Conservation (phyloP, 2,113 vertebrate genomes). For the Bothrops jararaca region DNA sequence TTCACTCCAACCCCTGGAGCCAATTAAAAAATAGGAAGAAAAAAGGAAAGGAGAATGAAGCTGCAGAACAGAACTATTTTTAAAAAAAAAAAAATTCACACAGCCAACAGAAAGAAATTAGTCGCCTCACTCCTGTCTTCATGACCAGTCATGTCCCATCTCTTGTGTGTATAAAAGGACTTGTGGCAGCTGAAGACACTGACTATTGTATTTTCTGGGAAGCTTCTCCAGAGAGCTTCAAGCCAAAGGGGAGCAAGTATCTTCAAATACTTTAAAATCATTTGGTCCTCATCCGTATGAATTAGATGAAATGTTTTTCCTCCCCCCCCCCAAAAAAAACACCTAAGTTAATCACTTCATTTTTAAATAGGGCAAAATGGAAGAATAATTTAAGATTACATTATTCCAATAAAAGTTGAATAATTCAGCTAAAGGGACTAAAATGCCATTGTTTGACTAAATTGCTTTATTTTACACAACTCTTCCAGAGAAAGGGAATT, state of each 20-base stretch:
- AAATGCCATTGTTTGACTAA: background rate
- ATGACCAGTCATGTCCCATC: background rate
- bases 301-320: background rate
- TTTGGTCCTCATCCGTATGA: background rate
- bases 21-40: background rate
- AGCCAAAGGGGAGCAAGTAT: background rate
- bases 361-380: background rate
- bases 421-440: background rate
- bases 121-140: background rate
- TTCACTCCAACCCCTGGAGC: background rate
- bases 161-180: background rate
- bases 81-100: background rate
- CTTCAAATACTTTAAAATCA: background rate
- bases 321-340: background rate
- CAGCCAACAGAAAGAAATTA: background rate
- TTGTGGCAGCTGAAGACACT: background rate
- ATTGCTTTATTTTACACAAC: background rate
- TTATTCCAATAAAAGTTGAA: background rate
- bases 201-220: background rate
- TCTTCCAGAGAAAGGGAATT: background rate
- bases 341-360: background rate
- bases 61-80: background rate
- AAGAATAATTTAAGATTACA: background rate
- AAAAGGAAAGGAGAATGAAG: background rate
- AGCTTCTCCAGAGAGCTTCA: background rate